Evolutionary conservation across 2,888 invertebrate species (phyloP), one percentile per base, ranked within the genome.

Genomic region (Patella caerulea): DNA sequence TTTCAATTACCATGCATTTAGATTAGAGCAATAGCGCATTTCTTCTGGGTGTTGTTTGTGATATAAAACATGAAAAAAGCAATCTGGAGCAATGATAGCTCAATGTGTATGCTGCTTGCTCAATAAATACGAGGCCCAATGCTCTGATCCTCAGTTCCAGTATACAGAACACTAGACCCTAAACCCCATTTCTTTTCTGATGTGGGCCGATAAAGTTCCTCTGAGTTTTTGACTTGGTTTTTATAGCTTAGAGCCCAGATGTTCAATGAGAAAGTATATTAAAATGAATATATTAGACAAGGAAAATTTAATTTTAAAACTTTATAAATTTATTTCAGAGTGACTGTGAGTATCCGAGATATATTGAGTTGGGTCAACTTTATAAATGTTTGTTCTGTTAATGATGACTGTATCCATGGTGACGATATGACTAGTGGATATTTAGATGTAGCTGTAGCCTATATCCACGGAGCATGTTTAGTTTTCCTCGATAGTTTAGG

Each of bases 401-500:
- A 34, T 70, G 73, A 69, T 71, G 19, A 55, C 12, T 19, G 34
- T 52, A 14, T 45, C 56, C 3, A n/a, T 72, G 5, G 77, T 86
- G 7, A 75, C 83, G 53, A 85, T 82, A 17, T 71, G 56, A 52
- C 85, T 83, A 17, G 79, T 80, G 54, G 78, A 77, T 65, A 85
- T 85, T 84, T 85, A 84, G 55, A 82, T 79, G 2, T 92, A 14
- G 85, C 87, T 45, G 85, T 90, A 56, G 95, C 96, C 2, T 96
- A 96, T 83, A 93, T 96, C 45, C 98, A 98, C 88, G 99, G 99
- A 2, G 96, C 97, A 71, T 95, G 95, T 90, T 94, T 98, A 83
- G 96, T 97, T 0, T 97, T 98, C 88, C 93, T 98, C 59, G 98
- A 99, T 91, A 95, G 96, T 83, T 94, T 98, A 74, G 98, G 98